Evolutionary conservation across 2,888 invertebrate species (phyloP).

Genomic region (Teinopalpus imperialis): DNA sequence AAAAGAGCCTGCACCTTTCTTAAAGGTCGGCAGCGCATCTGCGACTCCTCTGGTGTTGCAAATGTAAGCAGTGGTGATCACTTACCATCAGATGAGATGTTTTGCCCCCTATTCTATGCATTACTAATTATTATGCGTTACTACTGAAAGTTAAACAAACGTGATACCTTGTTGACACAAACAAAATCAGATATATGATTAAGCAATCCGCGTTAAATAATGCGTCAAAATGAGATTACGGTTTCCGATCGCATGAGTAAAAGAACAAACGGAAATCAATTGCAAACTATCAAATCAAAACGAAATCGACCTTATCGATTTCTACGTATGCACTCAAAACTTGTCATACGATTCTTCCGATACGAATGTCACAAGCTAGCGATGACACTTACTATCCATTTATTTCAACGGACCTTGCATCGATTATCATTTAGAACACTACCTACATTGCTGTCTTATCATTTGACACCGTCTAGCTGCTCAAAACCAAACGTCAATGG

Average conservation of each 20-base stretch:
- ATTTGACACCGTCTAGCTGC: neutral
- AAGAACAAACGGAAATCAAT: slow-evolving; percentile 43
- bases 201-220: too few relatives aligned
- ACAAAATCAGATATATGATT: too few relatives aligned
- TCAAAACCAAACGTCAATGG: slow-evolving; percentile 37
- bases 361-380: slow-evolving; percentile 42
- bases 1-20: too few relatives aligned
- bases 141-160: too few relatives aligned
- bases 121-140: too few relatives aligned
- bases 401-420: slow-evolving; percentile 32
- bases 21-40: too few relatives aligned
- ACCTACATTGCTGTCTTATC: slow-evolving; percentile 10
- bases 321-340: slow-evolving; percentile 40
- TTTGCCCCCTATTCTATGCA: too few relatives aligned
- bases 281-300: slow-evolving; percentile 41
- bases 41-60: too few relatives aligned
- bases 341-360: slow-evolving; percentile 50
- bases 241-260: slow-evolving; percentile 13
- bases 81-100: too few relatives aligned
- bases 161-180: too few relatives aligned
- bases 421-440: slow-evolving; percentile 31
- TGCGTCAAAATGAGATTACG: neutral
- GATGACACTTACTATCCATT: slow-evolving; percentile 39
- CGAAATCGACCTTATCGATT: slow-evolving; percentile 40
- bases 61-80: too few relatives aligned